Base-by-base conservation (phyloP, 2,888 invertebrate genomes). In the Drosophila nr. fundita region DNA sequence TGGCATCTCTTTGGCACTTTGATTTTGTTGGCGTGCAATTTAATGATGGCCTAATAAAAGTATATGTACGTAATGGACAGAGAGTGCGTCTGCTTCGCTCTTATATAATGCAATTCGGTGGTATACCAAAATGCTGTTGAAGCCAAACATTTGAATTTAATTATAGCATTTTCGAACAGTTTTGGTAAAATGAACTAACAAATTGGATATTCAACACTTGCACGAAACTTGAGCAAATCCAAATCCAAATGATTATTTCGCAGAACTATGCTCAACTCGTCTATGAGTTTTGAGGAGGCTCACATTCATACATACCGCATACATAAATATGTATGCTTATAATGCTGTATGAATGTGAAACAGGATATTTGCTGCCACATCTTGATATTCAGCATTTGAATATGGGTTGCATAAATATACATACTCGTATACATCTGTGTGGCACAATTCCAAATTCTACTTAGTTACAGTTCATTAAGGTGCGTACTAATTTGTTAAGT, bases 151-250 rank as follows among this genome's bases (percentile, higher is more conserved):
- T 50, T 36, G 36, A 72, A 67, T 67, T 72, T 48, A 72, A 81
- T 72, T 67, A 64, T 45, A 67, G 58, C 53, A 82, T 78, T 82
- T 73, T 29, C 59, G 34, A 18, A 27, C 45, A 61, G 48, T 55
- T 73, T 29, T 32, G 54, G 27, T 13, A n/a, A 64, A 81, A 72
- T 61, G 55, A 66, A 73, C 61, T 77, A 80, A 82, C 62, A 82
- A 78, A 82, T 82, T 78, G 79, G 65, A 82, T 78, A 67, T 68
- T 53, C 48, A 78, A 78, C 79, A 82, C 79, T 79, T 78, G 62
- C 38, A 58, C 38, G 21, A 45, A 64, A 66, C 59, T 62, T 77
- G 42, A 50, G 38, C 48, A 29, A 62, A 29, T 4, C 29, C 48
- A 50, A 38, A 52, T 45, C 62, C 42, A 27, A 60, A 68, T 59